A percentile compares a stretch with the other conserved stretches of the same genome.
Evolutionary conservation across 2,888 invertebrate genomes (phyloP).

Genomic region (Diaperis boleti): DNA sequence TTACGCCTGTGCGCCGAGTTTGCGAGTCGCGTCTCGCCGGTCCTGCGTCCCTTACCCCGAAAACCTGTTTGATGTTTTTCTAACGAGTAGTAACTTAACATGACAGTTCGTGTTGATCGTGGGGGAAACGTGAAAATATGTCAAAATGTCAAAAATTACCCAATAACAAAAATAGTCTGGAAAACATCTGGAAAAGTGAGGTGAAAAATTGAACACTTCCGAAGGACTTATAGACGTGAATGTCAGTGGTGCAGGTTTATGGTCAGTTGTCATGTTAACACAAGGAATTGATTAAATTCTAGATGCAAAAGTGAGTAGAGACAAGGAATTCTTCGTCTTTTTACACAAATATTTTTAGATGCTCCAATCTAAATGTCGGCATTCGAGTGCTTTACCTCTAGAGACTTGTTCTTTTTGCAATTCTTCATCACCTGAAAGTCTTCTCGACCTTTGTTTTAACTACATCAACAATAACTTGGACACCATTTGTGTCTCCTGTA

Average conservation of each 20-base stretch:
- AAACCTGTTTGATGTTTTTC: slow-evolving; percentile 22
- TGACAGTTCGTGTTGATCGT: slow-evolving; percentile 11
- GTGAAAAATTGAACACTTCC: slow-evolving; percentile 32
- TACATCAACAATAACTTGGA: slow-evolving; percentile 74
- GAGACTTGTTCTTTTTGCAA: slow-evolving; percentile 65
- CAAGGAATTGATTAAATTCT: slow-evolving; percentile 22
- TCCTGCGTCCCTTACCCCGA: no score
- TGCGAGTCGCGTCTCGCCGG: no score
- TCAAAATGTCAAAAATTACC: slow-evolving; percentile 58
- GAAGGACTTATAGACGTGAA: slow-evolving; percentile 17
- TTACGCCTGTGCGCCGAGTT: no score
- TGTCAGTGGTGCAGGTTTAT: neutral
- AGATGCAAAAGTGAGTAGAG: slow-evolving; percentile 18
- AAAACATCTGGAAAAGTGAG: slow-evolving; percentile 58
- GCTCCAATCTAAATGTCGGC: slow-evolving; percentile 62
- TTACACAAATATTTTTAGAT: slow-evolving; percentile 52
- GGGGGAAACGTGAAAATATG: slow-evolving; percentile 32
- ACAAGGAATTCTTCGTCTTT: neutral
- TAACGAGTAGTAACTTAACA: slow-evolving; percentile 3
- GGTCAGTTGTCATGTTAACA: slow-evolving; percentile 31
- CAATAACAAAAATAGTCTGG: slow-evolving; percentile 62
- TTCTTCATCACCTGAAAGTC: slow-evolving; percentile 69
- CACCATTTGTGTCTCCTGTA: slow-evolving; percentile 69
- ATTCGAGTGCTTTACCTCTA: slow-evolving; percentile 62
- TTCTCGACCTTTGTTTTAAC: slow-evolving; percentile 75